A percentile compares a stretch with the other conserved stretches of the same genome.
phyloP scores from a whole-genome alignment of 2,888 invertebrate species.

The Craniophora ligustri region DNA sequence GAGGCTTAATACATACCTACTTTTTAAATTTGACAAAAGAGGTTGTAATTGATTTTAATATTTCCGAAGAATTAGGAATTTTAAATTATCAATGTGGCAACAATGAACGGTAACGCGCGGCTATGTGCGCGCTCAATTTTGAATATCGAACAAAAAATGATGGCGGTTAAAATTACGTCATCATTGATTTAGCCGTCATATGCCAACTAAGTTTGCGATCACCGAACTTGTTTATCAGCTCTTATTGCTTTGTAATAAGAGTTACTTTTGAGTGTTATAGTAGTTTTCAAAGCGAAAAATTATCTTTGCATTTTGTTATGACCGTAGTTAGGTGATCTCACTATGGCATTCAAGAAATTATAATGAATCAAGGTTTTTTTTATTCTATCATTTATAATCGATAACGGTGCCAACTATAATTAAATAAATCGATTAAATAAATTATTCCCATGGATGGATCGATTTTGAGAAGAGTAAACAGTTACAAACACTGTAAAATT shows the following conservation, averaged over 20 bases:
- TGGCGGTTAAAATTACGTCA: constrained; percentile 41
- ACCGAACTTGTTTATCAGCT: constrained; percentile 2
- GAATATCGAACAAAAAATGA: constrained; percentile 50
- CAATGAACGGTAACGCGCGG: neutral
- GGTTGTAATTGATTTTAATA: neutral
- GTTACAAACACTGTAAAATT: too few relatives aligned
- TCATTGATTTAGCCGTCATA: constrained; percentile 6
- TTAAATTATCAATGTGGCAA: neutral
- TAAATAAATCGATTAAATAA: constrained; percentile 14
- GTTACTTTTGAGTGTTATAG: constrained; percentile 4
- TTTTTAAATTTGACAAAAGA: neutral
- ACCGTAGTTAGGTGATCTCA: constrained; percentile 45
- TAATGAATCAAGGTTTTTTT: constrained; percentile 26
- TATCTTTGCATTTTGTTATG: constrained; percentile 31
- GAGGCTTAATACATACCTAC: too few relatives aligned
- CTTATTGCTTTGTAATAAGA: constrained; percentile 14
- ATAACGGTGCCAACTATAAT: constrained; percentile 31
- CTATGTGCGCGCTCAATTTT: constrained; percentile 36
- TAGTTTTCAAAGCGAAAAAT: neutral
- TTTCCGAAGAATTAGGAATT: neutral
- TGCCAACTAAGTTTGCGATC: constrained; percentile 1
- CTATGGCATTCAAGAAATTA: constrained; percentile 39
- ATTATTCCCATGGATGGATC: constrained; percentile 30
- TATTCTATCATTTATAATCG: constrained; percentile 24
- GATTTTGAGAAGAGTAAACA: too few relatives aligned